phyloP scores from a whole-genome alignment of 2,797 vertebrate species.

The Mionectes olivaceus region DNA sequence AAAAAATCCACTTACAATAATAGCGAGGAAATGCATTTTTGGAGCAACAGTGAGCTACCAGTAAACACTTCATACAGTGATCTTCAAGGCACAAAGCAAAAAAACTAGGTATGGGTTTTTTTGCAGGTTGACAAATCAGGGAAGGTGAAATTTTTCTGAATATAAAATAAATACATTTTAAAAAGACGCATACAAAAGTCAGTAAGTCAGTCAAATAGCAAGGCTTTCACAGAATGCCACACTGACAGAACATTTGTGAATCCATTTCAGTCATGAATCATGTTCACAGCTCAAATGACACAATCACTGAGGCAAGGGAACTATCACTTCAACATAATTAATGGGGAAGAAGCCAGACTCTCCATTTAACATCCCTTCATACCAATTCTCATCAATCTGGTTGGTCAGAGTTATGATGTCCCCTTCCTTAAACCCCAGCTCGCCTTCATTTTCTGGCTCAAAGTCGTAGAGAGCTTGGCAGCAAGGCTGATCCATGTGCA shows the following conservation, averaged over 20 bases:
- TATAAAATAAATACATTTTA: slow-evolving; percentile 86
- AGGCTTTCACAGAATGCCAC: slow-evolving; percentile 79
- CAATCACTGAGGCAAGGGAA: slow-evolving; percentile 89
- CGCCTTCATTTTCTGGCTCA: slow-evolving; percentile 93
- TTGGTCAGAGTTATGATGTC: slow-evolving; percentile 95
- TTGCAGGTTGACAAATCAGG: slow-evolving; percentile 67
- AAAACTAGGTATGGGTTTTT: slow-evolving; percentile 55
- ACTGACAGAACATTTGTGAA: slow-evolving; percentile 68
- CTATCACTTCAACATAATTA: slow-evolving; percentile 94
- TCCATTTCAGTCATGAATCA: slow-evolving; percentile 63
- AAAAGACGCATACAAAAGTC: slow-evolving; percentile 81
- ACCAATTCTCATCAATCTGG: slow-evolving; percentile 98
- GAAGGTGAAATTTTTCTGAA: slow-evolving; percentile 63
- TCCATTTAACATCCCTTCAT: slow-evolving; percentile 91
- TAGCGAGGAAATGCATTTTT: slow-evolving; percentile 59
- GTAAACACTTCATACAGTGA: slow-evolving; percentile 64
- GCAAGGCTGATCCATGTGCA: slow-evolving; percentile 90
- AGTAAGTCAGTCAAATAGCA: slow-evolving; percentile 77
- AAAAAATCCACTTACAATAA: background rate
- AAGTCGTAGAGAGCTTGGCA: slow-evolving; percentile 94
- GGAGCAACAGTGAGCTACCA: slow-evolving; percentile 62
- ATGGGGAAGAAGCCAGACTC: slow-evolving; percentile 96
- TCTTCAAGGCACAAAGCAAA: slow-evolving; percentile 76
- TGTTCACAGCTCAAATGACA: slow-evolving; percentile 46
- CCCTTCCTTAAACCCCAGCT: slow-evolving; percentile 96